A percentile compares a stretch with the other conserved stretches of the same genome.
phyloP scores from a whole-genome alignment of 2,113 vertebrate species.

The Jacana jacana region DNA sequence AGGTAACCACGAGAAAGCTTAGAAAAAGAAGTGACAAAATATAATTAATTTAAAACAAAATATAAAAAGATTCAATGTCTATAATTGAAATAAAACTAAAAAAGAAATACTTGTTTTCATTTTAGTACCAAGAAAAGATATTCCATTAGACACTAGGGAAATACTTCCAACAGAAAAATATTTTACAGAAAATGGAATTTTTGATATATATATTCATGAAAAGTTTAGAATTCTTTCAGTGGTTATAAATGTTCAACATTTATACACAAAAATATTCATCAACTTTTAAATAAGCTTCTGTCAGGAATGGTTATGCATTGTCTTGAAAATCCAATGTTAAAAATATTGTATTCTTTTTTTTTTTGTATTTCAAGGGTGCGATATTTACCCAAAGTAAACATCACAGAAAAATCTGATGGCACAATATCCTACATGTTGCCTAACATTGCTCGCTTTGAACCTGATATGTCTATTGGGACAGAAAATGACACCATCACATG shows the following conservation, averaged over 20 bases:
- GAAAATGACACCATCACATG: slow-evolving; percentile 83
- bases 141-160: neutral
- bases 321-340: neutral
- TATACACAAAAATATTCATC: neutral
- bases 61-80: neutral
- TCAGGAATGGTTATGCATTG: neutral
- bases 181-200: neutral
- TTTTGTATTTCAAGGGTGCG: slow-evolving; percentile 78
- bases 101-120: neutral
- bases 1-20: neutral
- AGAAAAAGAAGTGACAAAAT: neutral
- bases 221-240: neutral
- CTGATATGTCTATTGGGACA: slow-evolving; percentile 80
- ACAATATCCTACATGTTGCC: slow-evolving; percentile 84
- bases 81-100: neutral
- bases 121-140: neutral
- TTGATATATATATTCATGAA: neutral
- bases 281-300: neutral
- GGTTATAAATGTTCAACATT: neutral
- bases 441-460: slow-evolving; percentile 79
- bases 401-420: slow-evolving; percentile 68
- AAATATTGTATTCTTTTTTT: neutral
- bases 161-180: neutral
- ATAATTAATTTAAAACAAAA: neutral
- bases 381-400: slow-evolving; percentile 84